Conservation (phyloP, 2,888 invertebrate genomes). For the Dryobotodes eremita region DNA sequence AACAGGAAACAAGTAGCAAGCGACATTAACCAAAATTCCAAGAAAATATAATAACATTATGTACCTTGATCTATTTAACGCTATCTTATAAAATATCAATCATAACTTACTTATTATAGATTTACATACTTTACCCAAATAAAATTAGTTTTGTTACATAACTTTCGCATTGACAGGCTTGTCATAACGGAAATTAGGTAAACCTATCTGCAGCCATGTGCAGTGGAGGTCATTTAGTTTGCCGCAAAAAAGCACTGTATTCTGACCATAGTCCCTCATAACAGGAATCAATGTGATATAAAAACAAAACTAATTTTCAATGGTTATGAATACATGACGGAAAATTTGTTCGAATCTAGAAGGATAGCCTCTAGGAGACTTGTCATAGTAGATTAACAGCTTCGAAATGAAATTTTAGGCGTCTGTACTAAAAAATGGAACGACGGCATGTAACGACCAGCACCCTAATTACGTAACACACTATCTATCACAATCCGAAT, state of each 20-base stretch:
- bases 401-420: neutral
- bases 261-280: no score
- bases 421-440: neutral
- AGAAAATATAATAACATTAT: conserved; percentile 62
- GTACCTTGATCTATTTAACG: conserved; percentile 66
- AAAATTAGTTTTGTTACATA: conserved; percentile 53
- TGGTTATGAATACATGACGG: conserved; percentile 33
- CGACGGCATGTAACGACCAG: neutral
- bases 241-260: neutral
- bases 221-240: neutral
- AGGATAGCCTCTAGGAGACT: conserved; percentile 18
- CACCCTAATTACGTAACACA: no score
- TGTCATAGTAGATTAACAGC: neutral
- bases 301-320: conserved; percentile 61
- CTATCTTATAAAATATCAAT: conserved; percentile 73
- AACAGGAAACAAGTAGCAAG: conserved; percentile 48
- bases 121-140: conserved; percentile 53
- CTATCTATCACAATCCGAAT: no score
- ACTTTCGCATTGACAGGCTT: neutral
- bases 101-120: conserved; percentile 70
- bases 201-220: neutral
- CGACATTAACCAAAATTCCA: conserved; percentile 67
- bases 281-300: neutral
- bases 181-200: neutral
- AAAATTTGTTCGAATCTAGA: conserved; percentile 56